Evolutionary conservation across 2,113 vertebrate genomes (phyloP), one percentile per base, ranked within the genome.

Genomic region (Brachyhypopomus gauderio): DNA sequence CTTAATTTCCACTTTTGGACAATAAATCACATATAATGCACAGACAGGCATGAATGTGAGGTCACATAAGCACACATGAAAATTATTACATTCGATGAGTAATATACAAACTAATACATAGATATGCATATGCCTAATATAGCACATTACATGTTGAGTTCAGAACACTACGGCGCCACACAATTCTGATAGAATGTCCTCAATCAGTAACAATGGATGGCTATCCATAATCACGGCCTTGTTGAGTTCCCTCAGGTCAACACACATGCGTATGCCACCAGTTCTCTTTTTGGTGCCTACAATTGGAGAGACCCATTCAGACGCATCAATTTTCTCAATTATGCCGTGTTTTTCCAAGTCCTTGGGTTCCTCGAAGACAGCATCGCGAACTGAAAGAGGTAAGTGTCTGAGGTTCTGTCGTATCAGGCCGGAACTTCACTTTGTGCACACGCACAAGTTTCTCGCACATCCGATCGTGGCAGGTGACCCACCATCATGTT

Each of bases 111-210:
- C n/a, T n/a, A n/a, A n/a, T n/a, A n/a, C n/a, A n/a, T n/a, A n/a
- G n/a, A n/a, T n/a, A n/a, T n/a, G n/a, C n/a, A n/a, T n/a, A n/a
- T n/a, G n/a, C n/a, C n/a, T n/a, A n/a, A n/a, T n/a, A n/a, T n/a
- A 14, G 70, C 80, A 75, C 17, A 52, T 71, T 82, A 71, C 0
- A 79, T 14, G 12, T 85, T 55, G 3, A n/a, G 83, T 70, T 5
- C 77, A 85, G 66, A 76, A 85, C 77, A 80, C 83, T 3, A 76
- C 58, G 3, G 77, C 17, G 6, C 55, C 55, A 71, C 25, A 22
- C 34, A 79, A 7, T 7, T 72, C 77, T 14, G 77, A 60, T 17
- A 79, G 77, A 7, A 72, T 45, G 3, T 72, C 55, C 25, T 72
- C 67, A 1, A 60, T 79, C 19, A 79, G 36, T 23, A n/a, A 55